Conservation (phyloP, 1,140 invertebrate genomes). For the Metopolophium dirhodum region DNA sequence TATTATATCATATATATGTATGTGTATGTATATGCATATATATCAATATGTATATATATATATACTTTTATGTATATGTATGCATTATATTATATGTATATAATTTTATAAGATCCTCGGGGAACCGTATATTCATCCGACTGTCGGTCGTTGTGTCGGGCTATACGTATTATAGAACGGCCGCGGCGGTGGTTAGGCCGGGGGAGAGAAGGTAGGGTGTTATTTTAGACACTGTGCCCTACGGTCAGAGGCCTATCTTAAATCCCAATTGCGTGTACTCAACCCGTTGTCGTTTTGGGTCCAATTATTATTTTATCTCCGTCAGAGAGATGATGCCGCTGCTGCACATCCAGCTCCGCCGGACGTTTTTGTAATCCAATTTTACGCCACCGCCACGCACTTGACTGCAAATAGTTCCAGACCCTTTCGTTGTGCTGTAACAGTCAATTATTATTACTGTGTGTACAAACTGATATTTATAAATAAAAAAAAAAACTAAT, state of each 20-base stretch:
- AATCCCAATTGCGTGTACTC: conserved; percentile 10
- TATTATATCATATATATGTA: background rate
- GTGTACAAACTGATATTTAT: background rate
- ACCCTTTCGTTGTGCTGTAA: background rate
- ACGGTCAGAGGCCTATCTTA: background rate
- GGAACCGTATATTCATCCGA: background rate
- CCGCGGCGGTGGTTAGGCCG: background rate
- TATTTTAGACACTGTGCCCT: background rate
- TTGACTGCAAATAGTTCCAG: background rate
- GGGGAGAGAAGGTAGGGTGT: background rate
- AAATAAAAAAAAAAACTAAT: background rate
- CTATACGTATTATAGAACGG: no score
- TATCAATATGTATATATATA: background rate
- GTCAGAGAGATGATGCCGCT: background rate
- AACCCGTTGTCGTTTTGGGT: background rate
- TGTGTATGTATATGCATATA: background rate
- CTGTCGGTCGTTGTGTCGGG: background rate
- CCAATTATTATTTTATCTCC: conserved; percentile 15
- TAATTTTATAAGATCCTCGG: conserved; percentile 1
- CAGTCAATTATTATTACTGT: background rate
- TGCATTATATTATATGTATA: no score
- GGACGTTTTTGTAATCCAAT: conserved; percentile 19
- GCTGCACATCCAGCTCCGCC: background rate
- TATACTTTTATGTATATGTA: no score
- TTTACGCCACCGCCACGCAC: background rate